These are phyloP conservation scores for Morone saxatilis DNA, from an alignment of 2,113 vertebrate species.

Conservation along the genomic window DNA sequence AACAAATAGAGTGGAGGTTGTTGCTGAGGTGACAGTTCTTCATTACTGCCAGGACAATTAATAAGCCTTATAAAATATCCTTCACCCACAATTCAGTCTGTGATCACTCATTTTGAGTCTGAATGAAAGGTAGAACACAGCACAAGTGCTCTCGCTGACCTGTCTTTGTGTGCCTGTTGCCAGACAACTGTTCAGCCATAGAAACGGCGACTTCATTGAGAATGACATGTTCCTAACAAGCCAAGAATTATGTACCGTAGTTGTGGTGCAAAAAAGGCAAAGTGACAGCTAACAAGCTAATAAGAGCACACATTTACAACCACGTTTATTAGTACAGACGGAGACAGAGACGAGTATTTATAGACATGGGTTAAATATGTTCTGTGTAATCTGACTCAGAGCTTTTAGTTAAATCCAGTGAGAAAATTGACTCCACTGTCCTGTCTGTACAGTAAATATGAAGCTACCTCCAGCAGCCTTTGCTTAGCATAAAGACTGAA, in stretches of 20 bases:
- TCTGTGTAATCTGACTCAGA: no score
- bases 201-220: slow-evolving; percentile 9
- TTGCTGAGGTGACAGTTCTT: not conserved
- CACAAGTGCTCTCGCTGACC: slow-evolving; percentile 21
- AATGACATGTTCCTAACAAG: slow-evolving; percentile 34
- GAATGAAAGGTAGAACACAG: slow-evolving; percentile 12
- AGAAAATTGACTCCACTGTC: no score
- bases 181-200: slow-evolving; percentile 13
- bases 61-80: not conserved
- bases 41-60: not conserved
- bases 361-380: no score
- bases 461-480: no score
- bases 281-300: slow-evolving; percentile 28
- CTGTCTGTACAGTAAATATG: no score
- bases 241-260: slow-evolving; percentile 20
- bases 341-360: no score
- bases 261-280: slow-evolving; percentile 6
- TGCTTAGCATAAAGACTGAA: no score
- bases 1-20: not conserved
- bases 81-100: not conserved
- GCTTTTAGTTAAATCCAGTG: no score
- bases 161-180: slow-evolving; percentile 15
- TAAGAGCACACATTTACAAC: not conserved
- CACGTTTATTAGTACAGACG: no score
- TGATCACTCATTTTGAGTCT: slow-evolving; percentile 12